These are phyloP conservation scores for Gobio gobio DNA, from an alignment of 2,113 vertebrate species.

Conservation along the genomic window DNA sequence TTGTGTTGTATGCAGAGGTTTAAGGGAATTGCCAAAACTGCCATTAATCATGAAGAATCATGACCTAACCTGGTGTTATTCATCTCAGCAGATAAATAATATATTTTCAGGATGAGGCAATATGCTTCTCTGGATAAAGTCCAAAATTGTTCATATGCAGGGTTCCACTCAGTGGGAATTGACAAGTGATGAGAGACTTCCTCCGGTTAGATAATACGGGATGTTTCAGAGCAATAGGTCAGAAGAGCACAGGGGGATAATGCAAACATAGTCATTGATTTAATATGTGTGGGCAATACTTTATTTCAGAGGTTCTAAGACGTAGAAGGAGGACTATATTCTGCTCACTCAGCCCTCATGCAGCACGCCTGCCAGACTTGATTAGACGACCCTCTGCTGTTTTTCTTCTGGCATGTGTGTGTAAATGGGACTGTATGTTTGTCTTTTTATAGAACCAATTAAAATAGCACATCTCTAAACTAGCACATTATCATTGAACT, in stretches of 20 bases:
- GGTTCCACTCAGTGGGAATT: not conserved
- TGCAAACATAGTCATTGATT: constrained; percentile 46
- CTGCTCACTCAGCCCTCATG: constrained; percentile 12
- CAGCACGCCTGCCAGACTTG: not conserved
- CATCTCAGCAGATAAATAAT: constrained; percentile 29
- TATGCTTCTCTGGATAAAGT: constrained; percentile 19
- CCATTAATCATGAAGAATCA: constrained; percentile 32
- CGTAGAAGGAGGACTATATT: not conserved
- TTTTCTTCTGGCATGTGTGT: not conserved
- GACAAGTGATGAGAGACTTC: constrained; percentile 14
- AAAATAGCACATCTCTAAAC: constrained; percentile 5
- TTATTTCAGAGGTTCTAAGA: constrained; percentile 6
- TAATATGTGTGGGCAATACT: constrained; percentile 26
- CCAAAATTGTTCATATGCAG: constrained; percentile 12
- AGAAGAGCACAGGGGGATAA: constrained; percentile 17
- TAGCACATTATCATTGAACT: not conserved
- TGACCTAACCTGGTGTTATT: constrained; percentile 19
- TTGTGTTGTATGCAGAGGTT: constrained; percentile 7
- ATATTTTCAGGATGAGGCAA: constrained; percentile 21
- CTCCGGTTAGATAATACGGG: constrained; percentile 3
- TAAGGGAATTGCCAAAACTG: constrained; percentile 16
- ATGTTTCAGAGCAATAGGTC: constrained; percentile 34
- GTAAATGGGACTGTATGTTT: not conserved
- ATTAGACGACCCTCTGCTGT: constrained; percentile 3
- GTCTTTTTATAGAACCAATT: constrained; percentile 22